phyloP scores from a whole-genome alignment of 2,113 vertebrate genomes.

The Psittacula cyanocephala region DNA sequence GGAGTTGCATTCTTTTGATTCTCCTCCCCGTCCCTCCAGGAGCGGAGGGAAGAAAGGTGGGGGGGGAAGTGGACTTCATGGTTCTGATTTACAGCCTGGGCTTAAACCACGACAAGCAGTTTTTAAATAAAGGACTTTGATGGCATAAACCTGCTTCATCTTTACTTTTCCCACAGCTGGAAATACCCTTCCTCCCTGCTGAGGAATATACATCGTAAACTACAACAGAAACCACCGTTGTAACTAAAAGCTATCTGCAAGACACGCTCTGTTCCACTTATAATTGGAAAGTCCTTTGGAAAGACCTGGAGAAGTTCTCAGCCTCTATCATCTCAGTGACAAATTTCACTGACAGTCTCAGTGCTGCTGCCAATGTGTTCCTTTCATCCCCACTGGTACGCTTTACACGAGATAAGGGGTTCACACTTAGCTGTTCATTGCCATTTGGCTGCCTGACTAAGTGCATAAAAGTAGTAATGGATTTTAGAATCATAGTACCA shows the following conservation, averaged over 20 bases:
- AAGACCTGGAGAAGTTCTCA: not conserved
- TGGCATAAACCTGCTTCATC: not conserved
- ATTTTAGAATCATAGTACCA: not conserved
- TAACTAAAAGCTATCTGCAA: not conserved
- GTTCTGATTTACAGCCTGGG: too few species aligned
- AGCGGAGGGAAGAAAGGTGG: too few species aligned
- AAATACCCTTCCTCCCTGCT: not conserved
- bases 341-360: not conserved
- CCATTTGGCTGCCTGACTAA: not conserved
- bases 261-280: not conserved
- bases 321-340: not conserved
- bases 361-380: not conserved
- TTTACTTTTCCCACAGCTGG: not conserved
- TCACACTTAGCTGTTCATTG: not conserved
- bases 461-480: not conserved
- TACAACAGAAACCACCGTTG: not conserved
- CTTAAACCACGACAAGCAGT: not conserved
- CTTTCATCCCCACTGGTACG: not conserved
- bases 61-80: too few species aligned
- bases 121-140: not conserved
- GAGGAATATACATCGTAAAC: accelerated
- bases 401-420: accelerated
- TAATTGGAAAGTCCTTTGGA: not conserved
- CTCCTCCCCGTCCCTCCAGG: too few species aligned
- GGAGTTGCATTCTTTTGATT: too few species aligned